These are phyloP conservation scores for Phalacrocorax pelagicus DNA, from an alignment of 2,113 vertebrate species.

Conservation along the genomic window DNA sequence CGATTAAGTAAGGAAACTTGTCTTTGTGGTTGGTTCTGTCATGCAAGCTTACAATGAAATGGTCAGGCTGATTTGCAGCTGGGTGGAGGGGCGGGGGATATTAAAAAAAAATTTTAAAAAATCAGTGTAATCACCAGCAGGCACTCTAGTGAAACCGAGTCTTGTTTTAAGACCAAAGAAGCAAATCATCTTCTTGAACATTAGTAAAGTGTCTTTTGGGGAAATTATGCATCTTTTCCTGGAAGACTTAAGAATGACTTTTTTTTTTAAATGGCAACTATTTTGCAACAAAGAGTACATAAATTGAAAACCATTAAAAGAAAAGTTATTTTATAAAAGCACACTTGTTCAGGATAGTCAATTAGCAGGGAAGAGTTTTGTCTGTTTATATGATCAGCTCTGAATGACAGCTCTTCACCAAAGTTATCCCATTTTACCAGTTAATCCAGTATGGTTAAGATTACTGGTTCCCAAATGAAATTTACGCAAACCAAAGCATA, in stretches of 20 bases:
- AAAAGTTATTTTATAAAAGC: background rate
- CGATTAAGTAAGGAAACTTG: background rate
- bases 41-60: background rate
- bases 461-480: background rate
- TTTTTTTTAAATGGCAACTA: background rate
- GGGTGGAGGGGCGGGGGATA: background rate
- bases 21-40: background rate
- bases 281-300: background rate
- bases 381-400: background rate
- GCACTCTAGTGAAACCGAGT: background rate
- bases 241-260: background rate
- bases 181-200: background rate
- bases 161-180: background rate
- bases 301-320: background rate
- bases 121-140: background rate
- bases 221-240: background rate
- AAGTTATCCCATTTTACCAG: background rate
- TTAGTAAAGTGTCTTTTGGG: background rate
- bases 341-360: background rate
- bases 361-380: background rate
- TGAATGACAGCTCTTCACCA: background rate
- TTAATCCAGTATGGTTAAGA: background rate
- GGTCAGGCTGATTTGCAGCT: background rate
- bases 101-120: background rate
- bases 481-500: background rate